Percentiles rank a stretch among this genome's conserved stretches.
Evolutionary conservation across 2,888 invertebrate species (phyloP).

Genomic region (Anoncus sp.): DNA sequence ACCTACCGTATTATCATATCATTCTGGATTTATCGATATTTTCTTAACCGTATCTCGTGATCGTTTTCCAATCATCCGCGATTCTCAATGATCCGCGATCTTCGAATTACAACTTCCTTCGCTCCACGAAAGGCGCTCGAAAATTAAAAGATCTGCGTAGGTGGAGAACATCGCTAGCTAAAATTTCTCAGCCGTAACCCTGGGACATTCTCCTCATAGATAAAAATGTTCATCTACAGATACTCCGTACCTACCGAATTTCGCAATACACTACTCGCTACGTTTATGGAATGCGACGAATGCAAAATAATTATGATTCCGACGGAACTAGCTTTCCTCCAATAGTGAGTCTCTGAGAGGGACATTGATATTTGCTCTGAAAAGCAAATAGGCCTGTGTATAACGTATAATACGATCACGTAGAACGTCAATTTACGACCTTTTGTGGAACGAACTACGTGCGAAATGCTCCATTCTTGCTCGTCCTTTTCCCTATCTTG

Average conservation of each 20-base stretch:
- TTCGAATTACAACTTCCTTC: not conserved
- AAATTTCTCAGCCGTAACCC: not conserved
- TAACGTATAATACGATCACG: constrained; percentile 1
- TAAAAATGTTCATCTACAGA: not conserved
- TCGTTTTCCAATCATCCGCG: constrained; percentile 22
- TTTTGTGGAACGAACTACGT: constrained; percentile 31
- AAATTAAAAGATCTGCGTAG: not conserved
- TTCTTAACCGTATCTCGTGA: constrained; percentile 8
- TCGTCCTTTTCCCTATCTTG: not conserved
- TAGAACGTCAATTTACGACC: constrained; percentile 30
- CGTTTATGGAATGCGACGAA: constrained; percentile 39
- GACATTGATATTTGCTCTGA: not conserved
- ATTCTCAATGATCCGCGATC: constrained; percentile 26
- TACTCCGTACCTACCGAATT: constrained; percentile 9
- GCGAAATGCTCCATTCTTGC: constrained; percentile 16
- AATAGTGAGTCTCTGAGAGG: constrained; percentile 4
- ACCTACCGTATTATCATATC: constrained; percentile 51
- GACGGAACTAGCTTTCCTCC: constrained; percentile 14
- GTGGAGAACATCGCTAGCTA: not conserved
- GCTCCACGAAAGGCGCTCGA: not conserved
- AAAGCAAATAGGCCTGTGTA: constrained; percentile 13
- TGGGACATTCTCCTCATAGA: not conserved
- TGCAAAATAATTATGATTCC: constrained; percentile 56
- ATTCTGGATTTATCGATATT: constrained; percentile 36
- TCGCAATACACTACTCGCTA: constrained; percentile 8